Percentiles rank a stretch among this genome's conserved stretches.
Evolutionary conservation across 2,797 vertebrate genomes (phyloP).

Genomic region (Crypturellus tataupa): DNA sequence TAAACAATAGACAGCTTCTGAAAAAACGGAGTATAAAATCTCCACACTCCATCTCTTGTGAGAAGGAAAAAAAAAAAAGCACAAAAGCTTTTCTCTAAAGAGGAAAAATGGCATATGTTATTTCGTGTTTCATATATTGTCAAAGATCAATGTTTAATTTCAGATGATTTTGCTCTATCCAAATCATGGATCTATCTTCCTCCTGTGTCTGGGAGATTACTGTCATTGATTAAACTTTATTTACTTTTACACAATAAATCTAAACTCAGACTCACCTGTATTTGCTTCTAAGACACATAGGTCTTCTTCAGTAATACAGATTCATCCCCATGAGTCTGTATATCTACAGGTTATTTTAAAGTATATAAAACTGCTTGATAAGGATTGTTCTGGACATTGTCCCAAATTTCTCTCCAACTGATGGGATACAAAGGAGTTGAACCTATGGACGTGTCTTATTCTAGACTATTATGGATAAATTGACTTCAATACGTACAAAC

Average conservation of each 20-base stretch:
- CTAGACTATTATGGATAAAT: background rate
- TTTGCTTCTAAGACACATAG: background rate
- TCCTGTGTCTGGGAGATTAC: background rate
- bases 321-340: background rate
- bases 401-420: background rate
- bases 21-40: background rate
- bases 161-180: background rate
- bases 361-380: background rate
- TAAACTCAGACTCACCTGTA: background rate
- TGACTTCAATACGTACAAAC: background rate
- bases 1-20: background rate
- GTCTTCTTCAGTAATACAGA: background rate
- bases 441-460: background rate
- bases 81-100: background rate
- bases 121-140: background rate
- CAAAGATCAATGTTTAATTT: background rate
- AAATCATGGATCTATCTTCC: background rate
- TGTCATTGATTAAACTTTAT: background rate
- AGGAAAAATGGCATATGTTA: background rate
- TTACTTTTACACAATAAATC: background rate
- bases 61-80: background rate
- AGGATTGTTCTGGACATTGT: background rate
- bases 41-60: background rate
- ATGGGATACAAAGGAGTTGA: background rate
- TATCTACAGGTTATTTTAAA: background rate